These are phyloP conservation scores for Rhabdophis nuchalis DNA, from an alignment of 2,797 vertebrate genomes.

Conservation along the genomic window DNA sequence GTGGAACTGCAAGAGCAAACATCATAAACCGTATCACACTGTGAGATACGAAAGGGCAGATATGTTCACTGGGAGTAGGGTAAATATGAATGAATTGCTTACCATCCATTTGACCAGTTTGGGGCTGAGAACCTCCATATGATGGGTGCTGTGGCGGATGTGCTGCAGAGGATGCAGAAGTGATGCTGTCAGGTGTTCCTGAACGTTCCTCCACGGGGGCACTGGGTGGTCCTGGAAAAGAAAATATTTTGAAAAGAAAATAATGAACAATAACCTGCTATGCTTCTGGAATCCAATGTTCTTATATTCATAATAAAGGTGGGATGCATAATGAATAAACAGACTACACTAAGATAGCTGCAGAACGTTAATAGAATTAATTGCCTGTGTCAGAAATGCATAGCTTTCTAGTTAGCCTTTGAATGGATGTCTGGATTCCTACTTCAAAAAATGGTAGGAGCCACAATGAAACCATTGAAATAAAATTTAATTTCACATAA, in stretches of 20 bases:
- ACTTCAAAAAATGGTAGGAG: not conserved
- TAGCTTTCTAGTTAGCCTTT: not conserved
- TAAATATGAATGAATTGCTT: conserved; percentile 15
- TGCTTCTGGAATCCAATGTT: not conserved
- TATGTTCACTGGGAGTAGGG: not conserved
- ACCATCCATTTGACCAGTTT: conserved; percentile 90
- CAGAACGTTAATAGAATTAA: not conserved
- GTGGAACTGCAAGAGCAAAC: not conserved
- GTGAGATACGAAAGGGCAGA: not conserved
- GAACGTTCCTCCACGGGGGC: conserved; percentile 90
- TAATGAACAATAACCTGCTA: not conserved
- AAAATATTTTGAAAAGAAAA: not conserved
- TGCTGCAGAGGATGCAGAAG: conserved; percentile 90
- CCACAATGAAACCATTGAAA: not conserved
- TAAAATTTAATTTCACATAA: not conserved
- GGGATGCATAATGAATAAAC: not conserved
- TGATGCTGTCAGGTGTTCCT: conserved; percentile 94
- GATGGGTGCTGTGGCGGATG: conserved; percentile 85
- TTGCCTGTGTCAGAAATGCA: not conserved
- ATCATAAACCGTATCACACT: not conserved
- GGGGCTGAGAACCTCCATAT: conserved; percentile 85
- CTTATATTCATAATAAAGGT: not conserved
- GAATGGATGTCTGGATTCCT: not conserved
- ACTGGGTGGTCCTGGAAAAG: conserved; percentile 77
- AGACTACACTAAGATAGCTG: not conserved